Evolutionary conservation across 2,888 invertebrate species (phyloP).

Genomic region (Noctua fimbriata): DNA sequence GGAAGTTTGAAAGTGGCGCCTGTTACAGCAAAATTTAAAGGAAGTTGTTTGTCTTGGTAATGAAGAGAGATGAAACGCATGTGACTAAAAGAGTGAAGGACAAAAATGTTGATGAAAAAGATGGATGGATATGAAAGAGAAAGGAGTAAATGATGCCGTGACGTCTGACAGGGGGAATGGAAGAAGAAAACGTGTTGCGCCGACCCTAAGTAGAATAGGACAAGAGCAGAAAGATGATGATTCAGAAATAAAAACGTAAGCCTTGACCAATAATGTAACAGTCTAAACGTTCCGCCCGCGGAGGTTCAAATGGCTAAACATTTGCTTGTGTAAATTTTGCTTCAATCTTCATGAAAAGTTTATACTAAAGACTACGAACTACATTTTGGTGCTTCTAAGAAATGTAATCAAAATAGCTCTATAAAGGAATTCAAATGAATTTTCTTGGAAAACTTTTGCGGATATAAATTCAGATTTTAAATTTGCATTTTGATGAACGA

Average conservation of each 20-base stretch:
- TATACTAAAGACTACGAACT: conserved; percentile 13
- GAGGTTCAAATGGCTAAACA: not conserved
- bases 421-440: conserved; percentile 43
- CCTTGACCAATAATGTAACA: not conserved
- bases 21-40: no score
- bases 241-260: not conserved
- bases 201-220: no score
- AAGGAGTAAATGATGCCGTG: no score
- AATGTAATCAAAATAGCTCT: conserved; percentile 39
- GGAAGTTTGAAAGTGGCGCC: no score
- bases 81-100: no score
- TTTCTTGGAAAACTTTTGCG: conserved; percentile 49
- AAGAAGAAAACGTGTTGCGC: no score
- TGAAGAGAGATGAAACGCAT: no score
- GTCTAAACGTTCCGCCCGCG: not conserved
- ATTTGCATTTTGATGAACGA: conserved; percentile 70
- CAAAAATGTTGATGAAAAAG: no score
- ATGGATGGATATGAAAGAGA: no score
- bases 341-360: conserved; percentile 2
- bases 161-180: no score
- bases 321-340: not conserved
- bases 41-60: no score
- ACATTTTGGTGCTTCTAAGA: conserved; percentile 9
- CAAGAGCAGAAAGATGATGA: no score
- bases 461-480: conserved; percentile 65